phyloP scores from a whole-genome alignment of 53 echinoderm and acorn worm genomes.

The Luidia sarsii region DNA sequence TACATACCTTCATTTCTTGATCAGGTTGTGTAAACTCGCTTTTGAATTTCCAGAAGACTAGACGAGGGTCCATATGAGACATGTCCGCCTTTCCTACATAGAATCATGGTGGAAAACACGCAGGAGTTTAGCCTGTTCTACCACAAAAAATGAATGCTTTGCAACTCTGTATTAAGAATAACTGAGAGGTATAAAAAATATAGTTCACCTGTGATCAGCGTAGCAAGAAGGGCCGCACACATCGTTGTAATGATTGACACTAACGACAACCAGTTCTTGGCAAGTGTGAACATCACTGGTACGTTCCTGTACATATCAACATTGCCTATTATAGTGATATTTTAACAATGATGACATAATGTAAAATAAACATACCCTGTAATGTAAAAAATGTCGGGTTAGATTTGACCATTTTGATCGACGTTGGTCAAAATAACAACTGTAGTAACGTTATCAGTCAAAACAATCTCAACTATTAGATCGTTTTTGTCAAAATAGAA shows the following conservation, averaged over 20 bases:
- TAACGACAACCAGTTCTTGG: conserved; percentile 4
- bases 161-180: too few species aligned
- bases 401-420: not conserved
- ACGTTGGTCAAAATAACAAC: not conserved
- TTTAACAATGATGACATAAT: not conserved
- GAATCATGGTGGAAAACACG: too few species aligned
- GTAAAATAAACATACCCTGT: not conserved
- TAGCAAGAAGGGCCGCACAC: not conserved
- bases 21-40: not conserved
- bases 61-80: conserved; percentile 1
- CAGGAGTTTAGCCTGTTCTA: not conserved
- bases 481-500: too few species aligned
- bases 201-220: conserved; percentile 31
- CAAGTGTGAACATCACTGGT: conserved; percentile 18
- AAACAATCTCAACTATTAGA: too few species aligned
- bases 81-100: conserved; percentile 3
- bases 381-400: not conserved
- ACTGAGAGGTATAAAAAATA: too few species aligned
- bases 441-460: too few species aligned
- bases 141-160: not conserved
- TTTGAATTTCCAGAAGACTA: not conserved
- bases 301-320: not conserved
- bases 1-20: too few species aligned
- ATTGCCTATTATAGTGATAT: not conserved
- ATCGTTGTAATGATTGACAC: conserved; percentile 5